Percentiles rank a stretch among this genome's conserved stretches.
These are phyloP conservation scores for Albula glossodonta DNA, from an alignment of 2,113 vertebrate genomes.

Conservation along the genomic window DNA sequence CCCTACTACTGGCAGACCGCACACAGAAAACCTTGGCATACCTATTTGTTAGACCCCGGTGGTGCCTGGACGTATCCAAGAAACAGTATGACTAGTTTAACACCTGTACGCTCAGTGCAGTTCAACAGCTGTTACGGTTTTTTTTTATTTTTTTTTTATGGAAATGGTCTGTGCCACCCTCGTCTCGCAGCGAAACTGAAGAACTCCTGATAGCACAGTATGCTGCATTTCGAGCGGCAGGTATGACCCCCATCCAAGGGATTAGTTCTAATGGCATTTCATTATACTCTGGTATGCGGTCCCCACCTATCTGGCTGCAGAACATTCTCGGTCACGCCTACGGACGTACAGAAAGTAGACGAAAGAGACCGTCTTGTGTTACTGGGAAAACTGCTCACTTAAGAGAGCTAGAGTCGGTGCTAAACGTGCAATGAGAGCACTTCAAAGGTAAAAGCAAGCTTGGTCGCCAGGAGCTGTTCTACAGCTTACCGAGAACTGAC, in stretches of 20 bases:
- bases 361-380: background rate
- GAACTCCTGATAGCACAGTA: background rate
- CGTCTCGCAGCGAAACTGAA: background rate
- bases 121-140: background rate
- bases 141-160: background rate
- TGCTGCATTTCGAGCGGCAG: background rate
- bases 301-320: background rate
- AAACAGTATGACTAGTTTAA: background rate
- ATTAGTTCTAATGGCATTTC: constrained; percentile 15
- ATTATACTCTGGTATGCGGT: constrained; percentile 8
- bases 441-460: background rate
- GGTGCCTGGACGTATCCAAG: background rate
- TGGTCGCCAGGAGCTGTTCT: background rate
- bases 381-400: background rate
- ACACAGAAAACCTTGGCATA: background rate
- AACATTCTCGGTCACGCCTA: background rate
- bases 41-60: background rate
- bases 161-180: background rate
- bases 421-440: background rate
- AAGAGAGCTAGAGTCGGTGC: background rate
- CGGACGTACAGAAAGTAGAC: background rate
- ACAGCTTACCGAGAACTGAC: background rate
- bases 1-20: background rate
- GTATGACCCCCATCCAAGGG: background rate
- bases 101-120: background rate